Evolutionary conservation across 64 coral and sea anemone species (phyloP).

Genomic region (Pocillopora verrucosa): DNA sequence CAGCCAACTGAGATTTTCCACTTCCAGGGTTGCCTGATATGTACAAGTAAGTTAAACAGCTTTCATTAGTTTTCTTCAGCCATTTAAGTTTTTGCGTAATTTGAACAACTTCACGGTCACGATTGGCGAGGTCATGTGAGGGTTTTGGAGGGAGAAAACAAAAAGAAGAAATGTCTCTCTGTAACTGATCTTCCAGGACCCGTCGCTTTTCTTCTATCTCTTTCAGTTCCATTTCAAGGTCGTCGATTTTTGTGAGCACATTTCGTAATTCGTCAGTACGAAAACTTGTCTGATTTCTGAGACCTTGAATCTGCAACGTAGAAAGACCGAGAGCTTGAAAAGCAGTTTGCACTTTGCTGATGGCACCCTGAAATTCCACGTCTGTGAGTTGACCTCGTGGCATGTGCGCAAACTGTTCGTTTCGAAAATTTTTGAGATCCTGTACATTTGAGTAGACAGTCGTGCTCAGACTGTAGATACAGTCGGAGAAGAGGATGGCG

Average conservation of each 20-base stretch:
- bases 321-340: constrained; percentile 10
- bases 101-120: not conserved
- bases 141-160: constrained; percentile 18
- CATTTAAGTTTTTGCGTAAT: constrained; percentile 1
- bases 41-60: not conserved
- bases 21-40: constrained; percentile 37
- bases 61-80: not conserved
- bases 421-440: constrained; percentile 28
- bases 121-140: not conserved
- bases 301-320: not conserved
- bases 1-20: constrained; percentile 26
- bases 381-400: constrained; percentile 7
- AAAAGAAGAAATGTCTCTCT: not conserved
- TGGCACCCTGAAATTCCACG: not conserved
- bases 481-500: constrained; percentile 36
- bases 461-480: constrained; percentile 12
- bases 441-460: not conserved
- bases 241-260: not conserved
- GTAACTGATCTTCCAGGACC: not conserved
- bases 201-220: not conserved
- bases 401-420: constrained; percentile 15
- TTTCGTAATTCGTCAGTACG: not conserved
- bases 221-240: not conserved
- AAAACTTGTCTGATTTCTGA: constrained; percentile 1
- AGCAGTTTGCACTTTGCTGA: not conserved